Conservation (phyloP, 2,888 invertebrate genomes). For the Polylopha cassiicola region DNA sequence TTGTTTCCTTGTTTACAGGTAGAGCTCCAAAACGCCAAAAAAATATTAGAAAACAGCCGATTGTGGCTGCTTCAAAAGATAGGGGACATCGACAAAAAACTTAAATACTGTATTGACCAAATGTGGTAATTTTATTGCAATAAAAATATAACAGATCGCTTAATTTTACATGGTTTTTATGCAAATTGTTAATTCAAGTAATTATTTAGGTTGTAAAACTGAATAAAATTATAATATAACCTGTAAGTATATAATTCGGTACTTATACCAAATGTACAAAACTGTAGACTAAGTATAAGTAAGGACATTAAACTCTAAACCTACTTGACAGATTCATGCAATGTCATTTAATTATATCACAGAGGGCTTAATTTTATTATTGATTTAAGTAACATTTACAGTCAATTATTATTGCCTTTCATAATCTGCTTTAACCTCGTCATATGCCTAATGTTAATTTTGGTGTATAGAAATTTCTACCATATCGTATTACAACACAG, state of each 20-base stretch:
- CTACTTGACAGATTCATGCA: conserved; percentile 31
- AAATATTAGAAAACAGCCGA: conserved; percentile 48
- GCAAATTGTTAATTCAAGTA: conserved; percentile 6
- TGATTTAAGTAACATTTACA: conserved; percentile 28
- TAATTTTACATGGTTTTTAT: conserved; percentile 20
- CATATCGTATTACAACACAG: too few relatives aligned
- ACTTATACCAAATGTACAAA: too few relatives aligned
- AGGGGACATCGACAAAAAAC: conserved; percentile 54
- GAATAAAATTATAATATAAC: too few relatives aligned
- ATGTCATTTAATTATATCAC: conserved; percentile 41
- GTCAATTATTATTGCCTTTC: conserved; percentile 28
- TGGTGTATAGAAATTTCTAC: too few relatives aligned
- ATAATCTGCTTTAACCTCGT: conserved; percentile 5
- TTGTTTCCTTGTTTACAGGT: conserved; percentile 36
- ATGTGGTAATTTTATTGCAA: conserved; percentile 40
- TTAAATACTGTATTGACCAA: conserved; percentile 58
- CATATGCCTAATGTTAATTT: too few relatives aligned
- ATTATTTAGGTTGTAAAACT: conserved; percentile 16
- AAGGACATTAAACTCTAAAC: conserved; percentile 19
- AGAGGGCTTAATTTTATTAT: conserved; percentile 32
- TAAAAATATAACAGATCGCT: conserved; percentile 35
- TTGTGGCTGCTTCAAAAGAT: conserved; percentile 50
- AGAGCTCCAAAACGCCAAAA: conserved; percentile 35
- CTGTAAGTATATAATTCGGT: too few relatives aligned
- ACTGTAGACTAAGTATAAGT: conserved; percentile 8